phyloP scores from a whole-genome alignment of 1,140 invertebrate genomes.

The Drosophila asahinai region DNA sequence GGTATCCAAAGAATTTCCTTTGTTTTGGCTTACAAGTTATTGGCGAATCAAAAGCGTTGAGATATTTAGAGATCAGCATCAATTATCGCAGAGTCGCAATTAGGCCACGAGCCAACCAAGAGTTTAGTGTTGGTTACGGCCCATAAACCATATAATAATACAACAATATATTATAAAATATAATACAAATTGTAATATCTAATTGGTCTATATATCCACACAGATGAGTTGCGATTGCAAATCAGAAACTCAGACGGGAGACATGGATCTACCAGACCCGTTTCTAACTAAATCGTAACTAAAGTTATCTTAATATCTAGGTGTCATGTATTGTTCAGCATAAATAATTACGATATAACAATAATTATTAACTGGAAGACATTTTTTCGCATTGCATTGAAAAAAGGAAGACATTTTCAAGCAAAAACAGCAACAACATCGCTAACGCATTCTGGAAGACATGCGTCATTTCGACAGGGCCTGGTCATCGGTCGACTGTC shows the following conservation, averaged over 20 bases:
- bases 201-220: conserved; percentile 75
- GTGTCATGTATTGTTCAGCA: conserved; percentile 45
- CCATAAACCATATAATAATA: conserved; percentile 32
- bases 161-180: conserved; percentile 12
- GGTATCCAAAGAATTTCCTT: conserved; percentile 55
- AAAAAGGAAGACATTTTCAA: conserved; percentile 58
- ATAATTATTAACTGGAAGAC: conserved; percentile 77
- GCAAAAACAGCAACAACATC: conserved; percentile 48
- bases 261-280: conserved; percentile 73
- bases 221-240: conserved; percentile 81
- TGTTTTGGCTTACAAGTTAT: conserved; percentile 54
- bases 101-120: conserved; percentile 65
- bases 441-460: conserved; percentile 79
- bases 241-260: conserved; percentile 67
- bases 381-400: conserved; percentile 77
- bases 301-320: conserved; percentile 38
- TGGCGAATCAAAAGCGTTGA: conserved; percentile 40
- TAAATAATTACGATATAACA: conserved; percentile 34
- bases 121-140: conserved; percentile 83
- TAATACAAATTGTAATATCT: conserved; percentile 61
- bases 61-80: conserved; percentile 60
- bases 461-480: conserved; percentile 50
- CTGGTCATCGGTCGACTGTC: conserved; percentile 45
- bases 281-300: conserved; percentile 49
- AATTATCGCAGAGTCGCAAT: conserved; percentile 70